Conservation (phyloP, 2,888 invertebrate species). For the Cephus pulcher region DNA sequence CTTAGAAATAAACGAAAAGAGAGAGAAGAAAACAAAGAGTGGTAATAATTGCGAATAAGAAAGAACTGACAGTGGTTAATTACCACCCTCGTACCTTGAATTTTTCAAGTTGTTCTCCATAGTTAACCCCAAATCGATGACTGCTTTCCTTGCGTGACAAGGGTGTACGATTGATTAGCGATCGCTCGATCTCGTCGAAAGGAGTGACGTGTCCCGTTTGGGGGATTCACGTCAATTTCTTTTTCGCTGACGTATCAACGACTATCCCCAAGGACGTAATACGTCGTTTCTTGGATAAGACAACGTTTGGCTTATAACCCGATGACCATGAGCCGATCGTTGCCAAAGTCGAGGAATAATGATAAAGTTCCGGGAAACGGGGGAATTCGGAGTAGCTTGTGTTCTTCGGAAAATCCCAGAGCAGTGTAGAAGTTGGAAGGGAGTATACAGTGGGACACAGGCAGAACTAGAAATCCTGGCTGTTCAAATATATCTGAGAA, state of each 20-base stretch:
- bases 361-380: neutral
- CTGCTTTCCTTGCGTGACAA: neutral
- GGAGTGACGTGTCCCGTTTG: neutral
- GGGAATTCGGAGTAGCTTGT: neutral
- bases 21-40: too few relatives aligned
- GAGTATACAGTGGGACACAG: neutral
- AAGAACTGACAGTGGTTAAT: neutral
- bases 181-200: neutral
- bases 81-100: neutral
- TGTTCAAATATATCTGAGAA: neutral
- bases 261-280: neutral
- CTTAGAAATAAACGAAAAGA: neutral
- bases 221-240: neutral
- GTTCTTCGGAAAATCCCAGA: neutral
- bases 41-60: too few relatives aligned
- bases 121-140: neutral
- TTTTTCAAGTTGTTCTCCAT: neutral
- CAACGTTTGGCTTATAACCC: neutral
- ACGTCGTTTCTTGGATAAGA: neutral
- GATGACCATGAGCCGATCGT: neutral
- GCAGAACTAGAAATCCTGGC: neutral
- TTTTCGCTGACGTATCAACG: neutral
- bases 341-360: neutral
- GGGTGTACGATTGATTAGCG: neutral
- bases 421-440: neutral